Percentiles rank a stretch among this genome's conserved stretches.
These are phyloP conservation scores for Neomonachus schauinslandi DNA, from an alignment of 2,113 vertebrate species.

Conservation along the genomic window DNA sequence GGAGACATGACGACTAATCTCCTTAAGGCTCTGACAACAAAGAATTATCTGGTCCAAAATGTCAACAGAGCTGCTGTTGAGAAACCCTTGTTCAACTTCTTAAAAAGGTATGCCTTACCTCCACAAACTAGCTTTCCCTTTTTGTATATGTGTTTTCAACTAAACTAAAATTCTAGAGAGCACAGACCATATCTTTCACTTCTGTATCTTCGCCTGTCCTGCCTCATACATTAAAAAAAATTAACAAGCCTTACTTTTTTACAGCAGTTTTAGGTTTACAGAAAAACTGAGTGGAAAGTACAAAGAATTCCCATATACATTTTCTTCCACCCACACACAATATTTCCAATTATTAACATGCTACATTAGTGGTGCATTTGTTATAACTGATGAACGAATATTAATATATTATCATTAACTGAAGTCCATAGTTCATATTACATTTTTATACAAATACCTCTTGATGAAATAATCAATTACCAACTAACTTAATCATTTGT, in stretches of 20 bases:
- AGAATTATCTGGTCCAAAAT: not conserved
- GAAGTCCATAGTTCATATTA: not conserved
- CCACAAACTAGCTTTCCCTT: not conserved
- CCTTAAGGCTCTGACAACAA: not conserved
- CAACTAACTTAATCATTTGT: constrained; percentile 11
- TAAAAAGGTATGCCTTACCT: not conserved
- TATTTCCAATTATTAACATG: not conserved
- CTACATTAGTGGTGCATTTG: not conserved
- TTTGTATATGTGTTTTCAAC: not conserved
- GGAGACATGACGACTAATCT: not conserved
- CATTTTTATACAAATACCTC: not conserved
- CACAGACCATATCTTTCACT: not conserved
- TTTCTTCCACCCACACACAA: not conserved
- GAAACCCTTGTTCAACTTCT: not conserved
- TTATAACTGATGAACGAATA: not conserved
- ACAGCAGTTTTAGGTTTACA: not conserved
- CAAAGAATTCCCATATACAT: not conserved
- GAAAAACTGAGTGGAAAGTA: constrained; percentile 39
- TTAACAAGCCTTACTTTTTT: not conserved
- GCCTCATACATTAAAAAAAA: not conserved
- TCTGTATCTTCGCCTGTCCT: not conserved
- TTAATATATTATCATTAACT: not conserved
- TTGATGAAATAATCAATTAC: not conserved
- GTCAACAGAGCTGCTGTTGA: not conserved
- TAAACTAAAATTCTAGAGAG: constrained; percentile 21